Base-by-base conservation (phyloP, 2,797 vertebrate species). In the Alcedo atthis region DNA sequence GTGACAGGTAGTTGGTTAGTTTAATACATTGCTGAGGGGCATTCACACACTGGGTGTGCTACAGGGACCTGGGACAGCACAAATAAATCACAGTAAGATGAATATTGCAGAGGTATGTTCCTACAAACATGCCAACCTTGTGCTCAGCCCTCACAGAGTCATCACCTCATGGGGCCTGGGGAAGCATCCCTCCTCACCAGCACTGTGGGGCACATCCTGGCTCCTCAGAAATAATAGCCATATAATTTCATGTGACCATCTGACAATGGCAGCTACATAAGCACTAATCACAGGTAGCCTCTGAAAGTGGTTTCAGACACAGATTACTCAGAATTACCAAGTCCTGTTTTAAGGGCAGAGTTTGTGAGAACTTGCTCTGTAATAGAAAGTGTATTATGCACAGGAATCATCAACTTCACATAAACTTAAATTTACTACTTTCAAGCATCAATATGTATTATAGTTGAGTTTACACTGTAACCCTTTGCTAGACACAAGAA, bases 141-240 rank as follows among this genome's bases (percentile, higher is more conserved):
- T 76, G 24, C 40, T 89, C 51, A 78, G 55, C 51, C 62, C 51
- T 71, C 62, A 63, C 1, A 0, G 0, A 62, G 24, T n/a, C 62
- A 51, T 30, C 3, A 1, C 25, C 66, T 74, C 3, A 0, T 28
- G 19, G 37, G 54, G 15, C 57, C 5, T 9, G 10, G 15, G 42
- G 58, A 55, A 71, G 20, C 0, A 0, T 74, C 22, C 25, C 15
- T 54, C 15, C 10, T 66, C 13, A 43, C 0, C 0, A 64, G 25
- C 0, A 2, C 63, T 76, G 32, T 0, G 0, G 28, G 33, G 20
- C 10, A 3, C 40, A 63, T 35, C 37, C 28, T 0, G 0, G 20
- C 11, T 76, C 48, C 48, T 61, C 1, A 8, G 71, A 26, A 71
- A 62, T 21, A 77, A 58, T 11, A 58, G 13, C 7, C 28, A 13